Conservation (phyloP, 2,888 invertebrate genomes). For the Hartigia nigra region DNA sequence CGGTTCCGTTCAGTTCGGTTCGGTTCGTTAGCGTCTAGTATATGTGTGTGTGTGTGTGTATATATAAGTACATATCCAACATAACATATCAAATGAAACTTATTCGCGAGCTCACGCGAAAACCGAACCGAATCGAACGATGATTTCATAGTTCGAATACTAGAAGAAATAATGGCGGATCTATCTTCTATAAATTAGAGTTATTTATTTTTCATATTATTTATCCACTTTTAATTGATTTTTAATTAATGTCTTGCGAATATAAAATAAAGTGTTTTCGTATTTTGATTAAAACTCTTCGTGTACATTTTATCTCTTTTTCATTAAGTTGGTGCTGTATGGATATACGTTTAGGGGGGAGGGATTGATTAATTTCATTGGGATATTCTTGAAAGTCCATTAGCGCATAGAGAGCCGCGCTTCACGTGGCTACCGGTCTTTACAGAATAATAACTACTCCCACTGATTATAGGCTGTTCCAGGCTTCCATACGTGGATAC, state of each 20-base stretch:
- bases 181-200: not conserved
- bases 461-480: slow-evolving; percentile 22
- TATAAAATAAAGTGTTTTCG: not conserved
- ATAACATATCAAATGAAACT: not conserved
- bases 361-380: not conserved
- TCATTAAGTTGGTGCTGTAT: not conserved
- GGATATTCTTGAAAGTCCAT: not conserved
- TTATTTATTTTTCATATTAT: not conserved
- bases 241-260: not conserved
- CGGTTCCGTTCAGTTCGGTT: not conserved
- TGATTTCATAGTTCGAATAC: not conserved
- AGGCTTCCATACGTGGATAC: slow-evolving; percentile 9
- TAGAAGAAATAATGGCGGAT: not conserved
- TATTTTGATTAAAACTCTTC: not conserved
- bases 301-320: not conserved
- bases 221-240: not conserved
- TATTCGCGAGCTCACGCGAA: not conserved
- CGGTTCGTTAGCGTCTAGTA: not conserved
- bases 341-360: not conserved
- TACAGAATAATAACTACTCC: slow-evolving; percentile 21
- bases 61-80: not conserved
- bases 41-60: not conserved
- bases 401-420: slow-evolving; percentile 15
- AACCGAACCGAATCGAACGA: not conserved
- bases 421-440: slow-evolving; percentile 21